Base-by-base conservation (phyloP, 2,797 vertebrate genomes). In the Anguilla obscura region DNA sequence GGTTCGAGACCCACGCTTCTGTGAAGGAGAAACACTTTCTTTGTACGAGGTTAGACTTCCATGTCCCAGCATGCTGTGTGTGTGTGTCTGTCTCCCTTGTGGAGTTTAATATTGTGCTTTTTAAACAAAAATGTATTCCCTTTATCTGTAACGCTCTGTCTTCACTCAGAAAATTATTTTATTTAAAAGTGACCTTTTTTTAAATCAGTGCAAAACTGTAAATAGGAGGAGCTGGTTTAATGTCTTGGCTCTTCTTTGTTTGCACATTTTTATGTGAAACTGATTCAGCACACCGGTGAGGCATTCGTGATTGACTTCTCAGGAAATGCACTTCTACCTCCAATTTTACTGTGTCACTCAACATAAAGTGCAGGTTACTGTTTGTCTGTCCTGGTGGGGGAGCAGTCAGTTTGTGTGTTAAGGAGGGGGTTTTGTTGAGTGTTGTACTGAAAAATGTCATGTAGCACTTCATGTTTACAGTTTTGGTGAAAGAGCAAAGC, bases 271-370 rank as follows among this genome's bases (percentile, higher is more conserved):
- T 27, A 54, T 84, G 82, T 84, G 50, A 84, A 54, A 54, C 50
- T 5, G 16, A 74, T 79, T 79, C 36, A 33, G 52, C 79, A 82
- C 45, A 50, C 79, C 8, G 79, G 24, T n/a, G 7, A n/a, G 21
- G 48, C 48, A 27, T 83, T 24, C 16, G 50, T 9, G 24, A n/a
- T 27, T 8, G 6, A 52, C n/a, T 30, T 84, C 82, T 84, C 82
- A 56, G 82, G 48, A 54, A 54, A 84, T 56, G n/a, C 52, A 84
- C 52, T 30, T 56, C 50, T 56, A 84, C 52, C 82, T 54, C 82
- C 27, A 30, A 14, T 56, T 54, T 54, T 54, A 84, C 48, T n/a
- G 24, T 27, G 30, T 52, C 14, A 84, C 45, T 80, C 16, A 80
- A 18, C 76, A 80, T 5, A 80, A 5, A 40, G 76, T n/a, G 16